phyloP scores from a whole-genome alignment of 2,888 invertebrate genomes.

The Leptopilina myrica region DNA sequence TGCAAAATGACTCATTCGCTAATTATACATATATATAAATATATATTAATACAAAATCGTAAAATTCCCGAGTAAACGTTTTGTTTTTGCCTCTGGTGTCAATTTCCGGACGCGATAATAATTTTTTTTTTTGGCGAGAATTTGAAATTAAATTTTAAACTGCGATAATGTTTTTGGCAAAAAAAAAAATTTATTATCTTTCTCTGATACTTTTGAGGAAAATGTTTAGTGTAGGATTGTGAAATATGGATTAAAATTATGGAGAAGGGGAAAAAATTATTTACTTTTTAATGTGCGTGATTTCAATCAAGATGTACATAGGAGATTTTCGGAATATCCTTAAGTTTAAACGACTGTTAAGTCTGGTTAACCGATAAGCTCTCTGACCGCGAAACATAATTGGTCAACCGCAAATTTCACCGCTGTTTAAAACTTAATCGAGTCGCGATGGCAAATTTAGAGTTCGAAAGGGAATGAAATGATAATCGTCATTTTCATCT shows the following conservation, averaged over 20 bases:
- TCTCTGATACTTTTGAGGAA: neutral
- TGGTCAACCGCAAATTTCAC: slow-evolving; percentile 27
- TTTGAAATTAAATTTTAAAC: neutral
- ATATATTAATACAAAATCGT: too few relatives aligned
- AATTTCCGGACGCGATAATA: slow-evolving; percentile 31
- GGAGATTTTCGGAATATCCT: slow-evolving; percentile 6
- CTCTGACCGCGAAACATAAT: slow-evolving; percentile 11
- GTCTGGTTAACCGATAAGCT: slow-evolving; percentile 26
- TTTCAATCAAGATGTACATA: neutral
- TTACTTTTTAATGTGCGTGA: neutral
- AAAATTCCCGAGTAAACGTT: slow-evolving; percentile 9
- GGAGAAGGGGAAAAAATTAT: neutral
- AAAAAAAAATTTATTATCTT: neutral
- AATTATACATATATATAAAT: neutral
- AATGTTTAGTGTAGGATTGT: too few relatives aligned
- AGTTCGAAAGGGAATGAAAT: neutral
- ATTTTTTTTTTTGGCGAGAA: neutral
- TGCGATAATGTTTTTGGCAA: slow-evolving; percentile 2
- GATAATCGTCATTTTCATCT: neutral
- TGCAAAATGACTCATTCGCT: neutral
- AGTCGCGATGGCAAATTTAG: slow-evolving; percentile 3
- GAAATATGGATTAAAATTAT: too few relatives aligned
- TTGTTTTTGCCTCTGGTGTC: slow-evolving; percentile 10
- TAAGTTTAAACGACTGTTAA: slow-evolving; percentile 23
- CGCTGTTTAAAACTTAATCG: slow-evolving; percentile 24